phyloP scores from a whole-genome alignment of 2,113 vertebrate species.

The Castor canadensis region DNA sequence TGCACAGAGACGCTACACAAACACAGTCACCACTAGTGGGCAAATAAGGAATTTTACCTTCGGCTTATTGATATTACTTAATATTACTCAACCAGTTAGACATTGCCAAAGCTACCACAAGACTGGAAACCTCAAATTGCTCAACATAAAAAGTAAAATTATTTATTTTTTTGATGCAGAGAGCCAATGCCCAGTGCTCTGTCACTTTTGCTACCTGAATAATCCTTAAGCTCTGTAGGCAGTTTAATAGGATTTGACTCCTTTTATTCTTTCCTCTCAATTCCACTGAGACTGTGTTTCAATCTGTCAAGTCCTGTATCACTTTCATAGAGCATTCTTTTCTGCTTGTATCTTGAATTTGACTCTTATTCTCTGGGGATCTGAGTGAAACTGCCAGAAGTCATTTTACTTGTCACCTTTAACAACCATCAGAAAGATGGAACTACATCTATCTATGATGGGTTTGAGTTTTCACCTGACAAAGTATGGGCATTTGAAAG shows the following conservation, averaged over 20 bases:
- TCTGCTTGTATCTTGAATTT: conserved; percentile 76
- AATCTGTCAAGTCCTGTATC: conserved; percentile 63
- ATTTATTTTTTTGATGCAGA: conserved; percentile 8
- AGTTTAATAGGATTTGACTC: conserved; percentile 64
- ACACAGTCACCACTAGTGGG: background rate
- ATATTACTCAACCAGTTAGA: background rate
- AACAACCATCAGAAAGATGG: conserved; percentile 72
- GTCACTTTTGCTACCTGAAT: conserved; percentile 42
- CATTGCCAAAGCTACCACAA: background rate
- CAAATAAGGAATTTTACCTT: background rate
- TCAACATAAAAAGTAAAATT: conserved; percentile 44
- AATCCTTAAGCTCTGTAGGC: conserved; percentile 15
- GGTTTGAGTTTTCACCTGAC: conserved; percentile 53
- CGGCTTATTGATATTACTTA: background rate
- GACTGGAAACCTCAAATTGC: background rate
- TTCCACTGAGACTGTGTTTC: conserved; percentile 64
- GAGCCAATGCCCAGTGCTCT: conserved; percentile 24
- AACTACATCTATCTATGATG: conserved; percentile 31
- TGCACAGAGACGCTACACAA: background rate
- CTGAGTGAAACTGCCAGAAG: conserved; percentile 72
- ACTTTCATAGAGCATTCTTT: conserved; percentile 67
- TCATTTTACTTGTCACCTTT: conserved; percentile 77
- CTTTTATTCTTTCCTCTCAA: conserved; percentile 65
- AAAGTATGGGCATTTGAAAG: conserved; percentile 10
- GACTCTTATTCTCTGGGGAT: conserved; percentile 71